Evolutionary conservation across 1,140 invertebrate genomes (phyloP), one percentile per base, ranked within the genome.

Genomic region (Branchinecta lynchi): DNA sequence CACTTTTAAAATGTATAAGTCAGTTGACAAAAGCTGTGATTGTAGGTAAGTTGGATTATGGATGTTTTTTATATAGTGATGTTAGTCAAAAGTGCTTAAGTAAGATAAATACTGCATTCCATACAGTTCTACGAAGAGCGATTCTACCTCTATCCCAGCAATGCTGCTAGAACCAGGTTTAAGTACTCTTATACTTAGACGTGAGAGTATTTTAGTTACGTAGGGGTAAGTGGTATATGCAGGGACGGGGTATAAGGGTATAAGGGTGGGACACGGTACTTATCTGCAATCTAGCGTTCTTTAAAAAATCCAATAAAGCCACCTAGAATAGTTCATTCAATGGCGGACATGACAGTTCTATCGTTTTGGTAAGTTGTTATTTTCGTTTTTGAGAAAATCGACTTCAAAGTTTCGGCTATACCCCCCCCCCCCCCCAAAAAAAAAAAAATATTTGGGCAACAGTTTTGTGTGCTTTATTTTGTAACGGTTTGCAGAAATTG

Each of bases 331-430:
- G 46, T 51, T 51, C n/a, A n/a, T 51, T 51, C 46, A 51, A 51
- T 51, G 46, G 46, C 46, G n/a, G 9, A 51, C 46, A 51, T 51
- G 46, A 51, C 46, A 51, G 46, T 51, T 51, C 46, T 51, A 51
- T 51, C 46, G n/a, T 51, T 51, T 51, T 51, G 46, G 46, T n/a
- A 51, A 51, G 46, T 51, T 51, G 46, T n/a, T 51, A 51, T 51
- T 51, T 51, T 51, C n/a, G 46, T 51, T 51, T 51, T 51, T 51
- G 46, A 51, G 46, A 51, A 51, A 51, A 51, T 51, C n/a, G 46
- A 51, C 46, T 51, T 51, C 9, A 51, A 51, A 51, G 46, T 51
- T 51, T 51, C n/a, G 46, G 46, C 46, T 51, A 51, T 51, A 51
- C 46, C 46, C 46, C 46, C 46, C 46, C n/a, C n/a, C n/a, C n/a